Evolutionary conservation across 2,113 vertebrate genomes (phyloP).

Genomic region (Antidorcas marsupialis): DNA sequence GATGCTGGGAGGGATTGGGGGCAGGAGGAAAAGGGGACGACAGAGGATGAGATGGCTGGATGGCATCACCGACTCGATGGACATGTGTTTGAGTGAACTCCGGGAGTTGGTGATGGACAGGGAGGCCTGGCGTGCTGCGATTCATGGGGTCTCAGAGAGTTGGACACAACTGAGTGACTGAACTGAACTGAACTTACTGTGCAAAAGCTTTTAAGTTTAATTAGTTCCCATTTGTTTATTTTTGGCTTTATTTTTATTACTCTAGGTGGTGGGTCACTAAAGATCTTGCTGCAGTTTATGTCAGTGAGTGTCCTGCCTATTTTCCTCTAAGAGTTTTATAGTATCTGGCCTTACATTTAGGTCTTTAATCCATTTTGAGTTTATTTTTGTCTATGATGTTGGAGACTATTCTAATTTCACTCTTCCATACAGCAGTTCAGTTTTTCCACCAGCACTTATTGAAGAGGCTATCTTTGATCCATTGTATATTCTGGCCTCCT

Average conservation of each 20-base stretch:
- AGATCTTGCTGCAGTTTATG: neutral
- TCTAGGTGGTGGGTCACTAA: neutral
- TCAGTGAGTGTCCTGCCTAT: neutral
- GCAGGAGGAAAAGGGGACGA: too few species aligned
- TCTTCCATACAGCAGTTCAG: neutral
- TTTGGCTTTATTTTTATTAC: neutral
- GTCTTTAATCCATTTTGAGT: neutral
- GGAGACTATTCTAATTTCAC: neutral
- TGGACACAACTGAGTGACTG: too few species aligned
- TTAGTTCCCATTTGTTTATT: neutral
- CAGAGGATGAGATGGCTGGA: too few species aligned
- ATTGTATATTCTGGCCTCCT: neutral
- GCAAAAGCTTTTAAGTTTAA: neutral
- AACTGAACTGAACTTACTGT: neutral
- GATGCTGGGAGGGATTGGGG: too few species aligned
- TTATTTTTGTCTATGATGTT: neutral
- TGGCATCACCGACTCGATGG: fast-evolving
- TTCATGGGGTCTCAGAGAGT: too few species aligned
- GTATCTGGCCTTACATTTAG: neutral
- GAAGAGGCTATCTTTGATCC: neutral
- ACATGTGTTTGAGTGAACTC: too few species aligned
- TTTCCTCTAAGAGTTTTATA: neutral
- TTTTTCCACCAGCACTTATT: neutral
- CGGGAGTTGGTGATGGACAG: too few species aligned
- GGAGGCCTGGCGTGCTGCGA: too few species aligned